Conservation (phyloP, 2,888 invertebrate species). For the Trichopoda pennipes region DNA sequence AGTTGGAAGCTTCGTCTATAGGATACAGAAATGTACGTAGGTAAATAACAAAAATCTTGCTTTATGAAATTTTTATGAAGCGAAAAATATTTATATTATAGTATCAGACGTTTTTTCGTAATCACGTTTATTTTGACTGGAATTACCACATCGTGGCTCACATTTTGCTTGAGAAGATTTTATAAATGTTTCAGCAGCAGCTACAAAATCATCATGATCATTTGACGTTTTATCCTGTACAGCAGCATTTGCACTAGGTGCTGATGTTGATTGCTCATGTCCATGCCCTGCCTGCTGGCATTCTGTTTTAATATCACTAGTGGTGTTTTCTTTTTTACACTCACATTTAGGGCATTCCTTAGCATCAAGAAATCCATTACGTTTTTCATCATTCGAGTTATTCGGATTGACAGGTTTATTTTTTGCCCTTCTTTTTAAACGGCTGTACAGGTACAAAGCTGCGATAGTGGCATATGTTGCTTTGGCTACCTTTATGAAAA, state of each 20-base stretch:
- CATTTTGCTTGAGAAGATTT: conserved; percentile 37
- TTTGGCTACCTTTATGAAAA: conserved; percentile 71
- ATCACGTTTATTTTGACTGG: neutral
- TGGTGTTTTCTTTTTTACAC: no score
- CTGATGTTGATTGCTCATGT: no score
- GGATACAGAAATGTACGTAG: no score
- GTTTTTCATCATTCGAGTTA: neutral
- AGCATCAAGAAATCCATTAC: conserved; percentile 27
- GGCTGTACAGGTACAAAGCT: conserved; percentile 71
- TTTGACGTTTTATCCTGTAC: neutral
- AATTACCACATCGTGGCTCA: conserved; percentile 12
- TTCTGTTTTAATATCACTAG: no score
- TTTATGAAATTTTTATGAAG: neutral
- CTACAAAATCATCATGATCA: neutral
- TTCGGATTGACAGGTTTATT: neutral
- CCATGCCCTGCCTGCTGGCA: no score
- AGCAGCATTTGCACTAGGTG: neutral
- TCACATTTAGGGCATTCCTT: no score
- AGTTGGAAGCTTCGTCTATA: conserved; percentile 24
- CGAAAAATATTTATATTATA: conserved; percentile 1
- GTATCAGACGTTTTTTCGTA: neutral
- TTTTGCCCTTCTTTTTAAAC: conserved; percentile 61
- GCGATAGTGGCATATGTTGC: conserved; percentile 75
- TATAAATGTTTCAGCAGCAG: conserved; percentile 32
- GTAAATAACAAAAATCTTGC: neutral